Conservation (phyloP, 2,113 vertebrate species). For the Aegypius monachus region DNA sequence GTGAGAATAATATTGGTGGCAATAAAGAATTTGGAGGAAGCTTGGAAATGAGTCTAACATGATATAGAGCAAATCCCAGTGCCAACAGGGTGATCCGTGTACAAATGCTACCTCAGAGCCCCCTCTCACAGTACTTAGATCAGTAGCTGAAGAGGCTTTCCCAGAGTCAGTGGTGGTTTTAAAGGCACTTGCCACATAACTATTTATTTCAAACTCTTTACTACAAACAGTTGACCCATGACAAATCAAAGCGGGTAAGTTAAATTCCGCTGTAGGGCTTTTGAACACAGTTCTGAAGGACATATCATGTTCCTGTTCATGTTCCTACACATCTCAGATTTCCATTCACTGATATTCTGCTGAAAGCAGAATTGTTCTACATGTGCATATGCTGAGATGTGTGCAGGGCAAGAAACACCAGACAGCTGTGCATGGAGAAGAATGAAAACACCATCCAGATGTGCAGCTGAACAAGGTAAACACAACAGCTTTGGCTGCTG, state of each 20-base stretch:
- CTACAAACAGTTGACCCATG: neutral
- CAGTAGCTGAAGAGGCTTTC: neutral
- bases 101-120: neutral
- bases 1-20: neutral
- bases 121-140: neutral
- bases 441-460: neutral
- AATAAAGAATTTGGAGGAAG: neutral
- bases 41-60: neutral
- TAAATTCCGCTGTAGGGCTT: neutral
- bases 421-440: neutral
- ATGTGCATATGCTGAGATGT: neutral
- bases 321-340: neutral
- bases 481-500: neutral
- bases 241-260: neutral
- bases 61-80: neutral
- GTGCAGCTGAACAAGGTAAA: neutral
- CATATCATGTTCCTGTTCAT: neutral
- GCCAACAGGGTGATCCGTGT: neutral
- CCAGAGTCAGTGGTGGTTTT: neutral
- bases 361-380: neutral
- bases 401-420: neutral
- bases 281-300: neutral
- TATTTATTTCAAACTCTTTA: neutral
- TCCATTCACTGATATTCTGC: neutral
- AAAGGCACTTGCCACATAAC: neutral